Base-by-base conservation (phyloP, 2,888 invertebrate genomes). In the Zaprionus bogoriensis region DNA sequence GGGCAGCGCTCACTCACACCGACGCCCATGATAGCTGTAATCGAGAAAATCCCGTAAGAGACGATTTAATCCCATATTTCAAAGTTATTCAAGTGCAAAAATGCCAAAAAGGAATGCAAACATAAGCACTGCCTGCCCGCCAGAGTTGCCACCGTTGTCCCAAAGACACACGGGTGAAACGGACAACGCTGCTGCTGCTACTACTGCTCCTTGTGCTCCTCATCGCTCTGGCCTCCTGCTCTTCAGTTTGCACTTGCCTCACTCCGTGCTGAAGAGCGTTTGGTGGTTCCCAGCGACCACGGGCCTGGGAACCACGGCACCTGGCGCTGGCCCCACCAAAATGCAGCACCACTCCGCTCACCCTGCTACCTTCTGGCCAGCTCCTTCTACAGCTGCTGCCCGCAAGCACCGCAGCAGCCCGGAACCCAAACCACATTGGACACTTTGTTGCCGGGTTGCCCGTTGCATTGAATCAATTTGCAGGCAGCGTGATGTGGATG, bases 21-120 rank as follows among this genome's bases (percentile, higher is more conserved):
- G 51, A 38, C 38, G 30, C 59, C 75, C 80, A 82, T 85, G 81
- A 82, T 85, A 88, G 87, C 87, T 88, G 84, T 87, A 87, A 89
- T 89, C 87, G 80, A 74, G 81, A 78, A 87, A 88, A 88, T 88
- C 89, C 88, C 88, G 79, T 78, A 85, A 81, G 87, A 87, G 88
- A 89, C 86, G 88, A 88, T 88, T 88, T 89, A 88, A 89, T 89
- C 87, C 88, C 87, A 87, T 87, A 87, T 88, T 89, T 87, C 87
- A 88, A 87, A 89, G 84, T 89, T 87, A 88, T 79, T 89, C 89
- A 88, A 88, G 88, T 89, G 89, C 84, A 88, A 89, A 89, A 88
- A 88, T 88, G 87, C 82, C 87, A 89, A 80, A 86, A 83, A 78
- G 77, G 82, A 88, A 80, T 79, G 80, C 76, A 79, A 81, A 87